Evolutionary conservation across 1,140 invertebrate species (phyloP), one percentile per base, ranked within the genome.

Genomic region (Drosophila burlai): DNA sequence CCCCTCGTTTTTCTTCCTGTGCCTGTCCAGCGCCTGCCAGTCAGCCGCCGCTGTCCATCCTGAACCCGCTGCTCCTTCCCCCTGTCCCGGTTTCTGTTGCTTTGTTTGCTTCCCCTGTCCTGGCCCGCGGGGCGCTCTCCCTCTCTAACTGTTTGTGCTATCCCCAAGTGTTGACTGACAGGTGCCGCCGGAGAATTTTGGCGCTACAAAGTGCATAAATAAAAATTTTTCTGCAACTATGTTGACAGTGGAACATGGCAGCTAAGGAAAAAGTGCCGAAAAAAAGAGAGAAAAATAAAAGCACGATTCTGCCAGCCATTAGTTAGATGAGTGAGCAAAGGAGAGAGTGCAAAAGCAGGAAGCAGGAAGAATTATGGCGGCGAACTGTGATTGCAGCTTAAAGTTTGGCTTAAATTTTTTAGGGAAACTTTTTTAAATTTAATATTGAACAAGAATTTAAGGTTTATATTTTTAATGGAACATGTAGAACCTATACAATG

Each of bases 121-220:
- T 55, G 54, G 54, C 21, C 54, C 15, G 21, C n/a, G 13, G 55
- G 50, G 29, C 49, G 31, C 52, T 11, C 40, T 13, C 55, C 8
- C 31, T 21, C 64, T 58, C 57, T 49, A 68, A 77, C 61, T 65
- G 40, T 50, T 59, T 60, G 74, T 67, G 72, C 55, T 67, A 54
- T 68, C 69, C 69, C 68, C 58, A 65, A 68, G 77, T 87, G 84
- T 89, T 87, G 84, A 87, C 81, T 89, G 84, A 87, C 84, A 83
- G 72, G 81, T 89, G 84, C 77, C 85, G 85, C 80, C 85, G 73
- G 87, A 87, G 87, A 87, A 89, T 87, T 87, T 79, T 79, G 84
- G 77, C 77, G 84, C 84, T 87, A 84, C 81, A 89, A 84, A 81
- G 84, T 79, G 81, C 85, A 89, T 87, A 89, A 84, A 87, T 89